Evolutionary conservation across 1,140 invertebrate genomes (phyloP).

Genomic region (Aphis craccivora): DNA sequence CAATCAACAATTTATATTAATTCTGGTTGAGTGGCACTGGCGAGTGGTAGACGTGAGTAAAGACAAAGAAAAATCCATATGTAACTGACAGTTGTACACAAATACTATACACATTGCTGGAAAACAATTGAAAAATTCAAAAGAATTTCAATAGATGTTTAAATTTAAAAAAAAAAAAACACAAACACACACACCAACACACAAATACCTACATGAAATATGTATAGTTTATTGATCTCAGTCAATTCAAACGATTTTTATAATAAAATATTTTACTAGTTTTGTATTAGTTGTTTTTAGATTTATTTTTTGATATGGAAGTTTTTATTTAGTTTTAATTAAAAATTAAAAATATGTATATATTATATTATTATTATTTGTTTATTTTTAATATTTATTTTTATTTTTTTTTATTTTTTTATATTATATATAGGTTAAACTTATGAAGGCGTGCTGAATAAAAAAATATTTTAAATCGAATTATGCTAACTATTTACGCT

Average conservation of each 20-base stretch:
- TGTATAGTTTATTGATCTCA: background rate
- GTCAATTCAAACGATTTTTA: background rate
- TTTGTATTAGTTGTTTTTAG: background rate
- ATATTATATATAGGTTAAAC: too few relatives aligned
- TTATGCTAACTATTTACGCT: too few relatives aligned
- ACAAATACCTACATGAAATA: background rate
- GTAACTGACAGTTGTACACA: background rate
- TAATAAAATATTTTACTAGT: background rate
- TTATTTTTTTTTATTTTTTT: too few relatives aligned
- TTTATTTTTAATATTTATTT: too few relatives aligned
- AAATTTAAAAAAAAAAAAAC: background rate
- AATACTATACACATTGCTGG: background rate
- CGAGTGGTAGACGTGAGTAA: background rate
- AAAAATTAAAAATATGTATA: background rate
- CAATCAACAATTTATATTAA: slow-evolving; percentile 11
- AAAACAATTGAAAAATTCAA: slow-evolving; percentile 2
- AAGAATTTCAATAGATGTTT: background rate
- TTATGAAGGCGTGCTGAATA: too few relatives aligned
- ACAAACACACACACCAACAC: background rate
- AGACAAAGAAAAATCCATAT: background rate
- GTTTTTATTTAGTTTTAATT: background rate
- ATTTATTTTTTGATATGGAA: background rate
- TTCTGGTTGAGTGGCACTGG: background rate
- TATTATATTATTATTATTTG: too few relatives aligned
- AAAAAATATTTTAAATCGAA: too few relatives aligned